A percentile compares a stretch with the other conserved stretches of the same genome.
Evolutionary conservation across 2,888 invertebrate species (phyloP).

Genomic region (Drosophila hawaiiensis): DNA sequence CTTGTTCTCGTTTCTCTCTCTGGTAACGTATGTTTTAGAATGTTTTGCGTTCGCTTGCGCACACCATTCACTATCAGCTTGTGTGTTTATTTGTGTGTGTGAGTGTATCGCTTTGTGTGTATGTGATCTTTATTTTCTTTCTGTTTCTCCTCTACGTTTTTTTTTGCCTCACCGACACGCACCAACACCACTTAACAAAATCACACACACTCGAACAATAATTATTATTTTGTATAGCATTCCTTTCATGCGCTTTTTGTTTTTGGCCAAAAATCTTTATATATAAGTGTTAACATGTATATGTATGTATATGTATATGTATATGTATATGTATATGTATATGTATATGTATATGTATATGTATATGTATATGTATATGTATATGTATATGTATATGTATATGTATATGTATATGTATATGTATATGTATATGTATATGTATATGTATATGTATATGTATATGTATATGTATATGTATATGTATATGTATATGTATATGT

Average conservation of each 20-base stretch:
- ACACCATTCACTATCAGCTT: conserved; percentile 40
- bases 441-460: too few species aligned
- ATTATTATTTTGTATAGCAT: conserved; percentile 34
- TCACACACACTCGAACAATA: conserved; percentile 20
- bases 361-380: background rate
- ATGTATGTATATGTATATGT: background rate
- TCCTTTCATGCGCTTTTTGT: conserved; percentile 24
- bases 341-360: background rate
- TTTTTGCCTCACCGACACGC: conserved; percentile 28
- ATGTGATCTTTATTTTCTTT: conserved; percentile 46
- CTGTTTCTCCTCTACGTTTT: conserved; percentile 27
- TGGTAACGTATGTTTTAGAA: conserved; percentile 26
- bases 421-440: too few species aligned
- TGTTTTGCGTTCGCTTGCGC: conserved; percentile 36
- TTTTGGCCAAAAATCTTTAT: background rate
- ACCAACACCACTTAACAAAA: conserved; percentile 17
- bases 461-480: too few species aligned
- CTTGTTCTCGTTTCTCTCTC: conserved; percentile 50
- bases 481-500: background rate
- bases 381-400: background rate
- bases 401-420: background rate
- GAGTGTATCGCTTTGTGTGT: conserved; percentile 12
- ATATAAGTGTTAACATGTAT: background rate
- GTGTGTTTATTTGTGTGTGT: conserved; percentile 8
- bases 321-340: background rate